A percentile compares a stretch with the other conserved stretches of the same genome.
These are phyloP conservation scores for Epirrhoe tristata DNA, from an alignment of 2,888 invertebrate genomes.

Conservation along the genomic window DNA sequence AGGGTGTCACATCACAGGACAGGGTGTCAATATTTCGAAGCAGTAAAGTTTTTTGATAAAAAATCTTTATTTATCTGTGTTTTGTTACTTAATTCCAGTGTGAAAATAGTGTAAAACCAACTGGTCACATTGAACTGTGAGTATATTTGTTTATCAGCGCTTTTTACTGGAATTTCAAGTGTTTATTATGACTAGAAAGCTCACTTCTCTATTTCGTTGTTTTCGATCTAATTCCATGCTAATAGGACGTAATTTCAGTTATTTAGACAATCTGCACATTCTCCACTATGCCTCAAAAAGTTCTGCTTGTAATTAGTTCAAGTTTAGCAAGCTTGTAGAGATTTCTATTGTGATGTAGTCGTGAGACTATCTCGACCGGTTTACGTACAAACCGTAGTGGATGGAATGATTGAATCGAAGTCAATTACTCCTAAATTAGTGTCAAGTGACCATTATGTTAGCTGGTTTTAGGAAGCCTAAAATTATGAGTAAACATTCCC, in stretches of 20 bases:
- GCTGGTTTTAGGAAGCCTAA: neutral
- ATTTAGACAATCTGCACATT: neutral
- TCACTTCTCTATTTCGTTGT: slow-evolving; percentile 30
- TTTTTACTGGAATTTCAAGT: neutral
- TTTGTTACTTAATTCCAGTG: slow-evolving; percentile 25
- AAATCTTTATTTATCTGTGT: slow-evolving; percentile 35
- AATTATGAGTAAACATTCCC: neutral
- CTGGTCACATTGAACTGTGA: slow-evolving; percentile 29
- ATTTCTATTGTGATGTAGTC: slow-evolving; percentile 7
- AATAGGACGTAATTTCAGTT: neutral
- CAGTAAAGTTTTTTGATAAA: slow-evolving; percentile 37
- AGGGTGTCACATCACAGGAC: too few species aligned
- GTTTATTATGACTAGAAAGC: slow-evolving; percentile 25
- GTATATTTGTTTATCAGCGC: slow-evolving; percentile 15
- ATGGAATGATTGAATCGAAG: slow-evolving; percentile 51
- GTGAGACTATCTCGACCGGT: slow-evolving; percentile 52
- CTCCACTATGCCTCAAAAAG: neutral
- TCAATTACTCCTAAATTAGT: slow-evolving; percentile 51
- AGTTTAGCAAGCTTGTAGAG: neutral
- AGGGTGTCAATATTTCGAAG: slow-evolving; percentile 61
- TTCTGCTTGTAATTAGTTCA: neutral
- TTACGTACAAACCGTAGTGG: slow-evolving; percentile 45
- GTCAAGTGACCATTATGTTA: slow-evolving; percentile 38
- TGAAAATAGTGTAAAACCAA: slow-evolving; percentile 31
- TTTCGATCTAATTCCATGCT: slow-evolving; percentile 31